These are phyloP conservation scores for Fistularia tabacaria DNA, from an alignment of 2,797 vertebrate genomes.

Conservation along the genomic window DNA sequence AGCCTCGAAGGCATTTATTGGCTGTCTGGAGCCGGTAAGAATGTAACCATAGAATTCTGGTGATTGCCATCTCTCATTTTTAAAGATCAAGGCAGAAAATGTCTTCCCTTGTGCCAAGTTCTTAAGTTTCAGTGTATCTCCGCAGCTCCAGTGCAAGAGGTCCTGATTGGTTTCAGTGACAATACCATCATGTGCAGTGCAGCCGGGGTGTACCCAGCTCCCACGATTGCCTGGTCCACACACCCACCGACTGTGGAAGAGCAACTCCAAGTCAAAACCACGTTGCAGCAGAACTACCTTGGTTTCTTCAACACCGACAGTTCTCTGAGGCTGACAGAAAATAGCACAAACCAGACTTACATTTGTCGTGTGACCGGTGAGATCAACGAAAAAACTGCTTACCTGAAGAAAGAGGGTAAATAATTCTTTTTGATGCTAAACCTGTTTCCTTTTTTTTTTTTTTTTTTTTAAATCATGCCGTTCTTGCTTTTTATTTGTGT, in stretches of 20 bases:
- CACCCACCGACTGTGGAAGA: neutral
- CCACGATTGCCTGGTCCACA: slow-evolving; percentile 18
- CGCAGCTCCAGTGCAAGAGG: slow-evolving; percentile 11
- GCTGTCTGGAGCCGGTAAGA: too few species aligned
- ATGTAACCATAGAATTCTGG: too few species aligned
- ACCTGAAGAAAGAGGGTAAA: slow-evolving; percentile 12
- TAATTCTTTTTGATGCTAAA: too few species aligned
- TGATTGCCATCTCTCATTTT: too few species aligned
- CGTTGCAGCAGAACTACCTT: neutral
- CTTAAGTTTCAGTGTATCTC: neutral
- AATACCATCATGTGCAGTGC: slow-evolving; percentile 7
- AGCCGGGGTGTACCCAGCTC: slow-evolving; percentile 12
- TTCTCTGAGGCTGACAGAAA: neutral
- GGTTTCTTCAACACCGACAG: slow-evolving; percentile 15
- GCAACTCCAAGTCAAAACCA: slow-evolving; percentile 8
- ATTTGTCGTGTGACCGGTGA: slow-evolving; percentile 5
- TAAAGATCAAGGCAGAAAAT: too few species aligned
- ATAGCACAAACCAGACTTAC: slow-evolving; percentile 1
- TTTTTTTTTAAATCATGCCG: too few species aligned
- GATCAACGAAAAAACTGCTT: slow-evolving; percentile 7
- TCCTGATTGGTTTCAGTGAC: neutral
- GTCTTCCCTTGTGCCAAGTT: neutral
- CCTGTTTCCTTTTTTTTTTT: too few species aligned
- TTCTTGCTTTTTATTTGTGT: too few species aligned
- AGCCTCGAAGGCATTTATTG: too few species aligned